Evolutionary conservation across 64 coral and sea anemone genomes (phyloP), one percentile per base, ranked within the genome.

Genomic region (Anthopleura sola): DNA sequence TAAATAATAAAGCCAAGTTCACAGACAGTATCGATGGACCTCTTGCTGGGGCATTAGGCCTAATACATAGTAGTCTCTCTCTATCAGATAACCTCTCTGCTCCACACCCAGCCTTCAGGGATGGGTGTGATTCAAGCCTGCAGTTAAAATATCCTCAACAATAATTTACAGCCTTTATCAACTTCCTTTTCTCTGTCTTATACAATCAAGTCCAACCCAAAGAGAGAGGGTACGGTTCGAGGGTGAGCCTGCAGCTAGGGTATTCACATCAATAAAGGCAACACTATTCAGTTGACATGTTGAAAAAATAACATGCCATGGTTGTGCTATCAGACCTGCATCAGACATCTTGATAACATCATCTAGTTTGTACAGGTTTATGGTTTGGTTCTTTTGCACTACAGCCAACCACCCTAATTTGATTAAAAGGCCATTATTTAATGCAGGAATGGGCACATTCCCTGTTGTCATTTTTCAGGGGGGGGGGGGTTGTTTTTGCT

Each of bases 351-450:
- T 96, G 49, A 96, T 29, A 17, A 89, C 57, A 53, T 92, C 87
- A 55, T 75, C 78, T 37, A 96, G 84, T 92, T 90, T 96, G 36
- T 92, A 96, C 2, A 96, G 50, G 68, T 96, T 96, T 16, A 96
- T 82, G 19, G 94, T 96, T n/a, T 96, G 94, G 55, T 86, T 82
- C 74, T 96, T 85, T 62, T 92, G 71, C 18, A 96, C 85, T 19
- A 82, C 84, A 24, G 90, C 94, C 84, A 96, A 49, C 90, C 90
- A 92, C 51, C 93, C 93, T 95, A 26, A 21, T 46, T 24, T 40
- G 3, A 6, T 55, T 0, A 46, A 86, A 29, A 38, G n/a, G 18
- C 36, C 3, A 1, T 57, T 34, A 84, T 83, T 83, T 55, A 83
- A 16, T 48, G 46, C 50, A 53, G 16, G 50, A 53, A 14, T 15